These are phyloP conservation scores for Lasioglossum marginatum DNA, from an alignment of 2,888 invertebrate genomes.

Conservation along the genomic window DNA sequence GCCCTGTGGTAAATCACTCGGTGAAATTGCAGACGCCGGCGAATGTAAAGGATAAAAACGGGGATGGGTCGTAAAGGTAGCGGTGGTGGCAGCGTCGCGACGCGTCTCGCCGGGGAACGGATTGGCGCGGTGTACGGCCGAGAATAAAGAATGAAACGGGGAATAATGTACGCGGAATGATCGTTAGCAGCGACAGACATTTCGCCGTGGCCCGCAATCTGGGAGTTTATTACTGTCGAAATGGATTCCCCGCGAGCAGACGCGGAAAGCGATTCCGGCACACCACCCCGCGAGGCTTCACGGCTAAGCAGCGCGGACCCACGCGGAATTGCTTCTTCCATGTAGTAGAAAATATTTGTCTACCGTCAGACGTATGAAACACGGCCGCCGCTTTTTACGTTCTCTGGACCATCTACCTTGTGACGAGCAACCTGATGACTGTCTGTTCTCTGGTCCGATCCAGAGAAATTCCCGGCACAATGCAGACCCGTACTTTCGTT, in stretches of 20 bases:
- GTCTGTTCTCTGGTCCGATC: neutral
- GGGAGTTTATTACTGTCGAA: conserved; percentile 40
- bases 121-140: neutral
- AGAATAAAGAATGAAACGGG: conserved; percentile 19
- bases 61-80: conserved; percentile 18
- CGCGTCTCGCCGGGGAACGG: neutral
- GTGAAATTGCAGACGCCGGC: conserved; percentile 36
- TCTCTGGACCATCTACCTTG: neutral
- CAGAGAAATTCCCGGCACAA: neutral
- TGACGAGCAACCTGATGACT: neutral
- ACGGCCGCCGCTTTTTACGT: neutral
- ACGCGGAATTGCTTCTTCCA: conserved; percentile 24
- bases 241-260: conserved; percentile 38
- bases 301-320: neutral
- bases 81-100: neutral
- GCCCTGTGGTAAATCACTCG: conserved; percentile 33
- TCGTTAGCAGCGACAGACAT: conserved; percentile 27
- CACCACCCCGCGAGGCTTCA: neutral
- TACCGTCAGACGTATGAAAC: neutral
- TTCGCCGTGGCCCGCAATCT: conserved; percentile 21
- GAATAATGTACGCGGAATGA: conserved; percentile 24
- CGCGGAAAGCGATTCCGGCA: conserved; percentile 10
- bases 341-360: conserved; percentile 19
- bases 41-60: conserved; percentile 35
- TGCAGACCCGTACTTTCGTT: neutral